These are phyloP conservation scores for Hormaphis cornu DNA, from an alignment of 1,140 invertebrate species.

Conservation along the genomic window DNA sequence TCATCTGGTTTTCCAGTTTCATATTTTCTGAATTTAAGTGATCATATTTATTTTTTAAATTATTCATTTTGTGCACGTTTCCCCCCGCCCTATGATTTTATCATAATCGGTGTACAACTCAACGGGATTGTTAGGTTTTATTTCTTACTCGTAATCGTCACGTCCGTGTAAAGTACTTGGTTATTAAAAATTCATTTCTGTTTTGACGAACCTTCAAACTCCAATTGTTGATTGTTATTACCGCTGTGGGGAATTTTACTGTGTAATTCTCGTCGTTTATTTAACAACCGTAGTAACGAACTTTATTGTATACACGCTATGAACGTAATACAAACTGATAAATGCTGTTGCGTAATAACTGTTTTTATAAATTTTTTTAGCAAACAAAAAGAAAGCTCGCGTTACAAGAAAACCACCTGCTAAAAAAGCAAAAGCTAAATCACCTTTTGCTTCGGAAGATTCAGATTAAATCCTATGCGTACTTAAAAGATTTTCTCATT, in stretches of 20 bases:
- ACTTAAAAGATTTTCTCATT: background rate
- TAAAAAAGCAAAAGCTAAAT: conserved; percentile 8
- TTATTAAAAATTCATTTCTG: no score
- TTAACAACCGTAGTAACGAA: no score
- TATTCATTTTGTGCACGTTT: background rate
- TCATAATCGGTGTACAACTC: no score
- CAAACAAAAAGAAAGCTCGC: background rate
- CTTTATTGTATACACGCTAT: no score
- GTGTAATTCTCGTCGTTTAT: no score
- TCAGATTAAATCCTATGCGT: background rate
- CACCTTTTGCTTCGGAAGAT: background rate
- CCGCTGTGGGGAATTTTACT: no score
- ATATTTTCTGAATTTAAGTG: background rate
- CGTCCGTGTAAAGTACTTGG: no score
- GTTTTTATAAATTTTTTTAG: conserved; percentile 9
- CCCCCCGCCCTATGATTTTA: background rate
- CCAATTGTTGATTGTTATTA: no score
- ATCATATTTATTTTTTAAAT: background rate
- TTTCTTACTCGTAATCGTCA: no score
- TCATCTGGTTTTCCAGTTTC: background rate
- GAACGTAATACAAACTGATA: no score
- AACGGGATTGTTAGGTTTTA: no score
- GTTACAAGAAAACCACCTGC: conserved; percentile 2
- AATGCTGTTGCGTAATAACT: background rate
- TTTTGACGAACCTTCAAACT: no score